Base-by-base conservation (phyloP, 2,797 vertebrate genomes). In the Sphenopsis melanotis region DNA sequence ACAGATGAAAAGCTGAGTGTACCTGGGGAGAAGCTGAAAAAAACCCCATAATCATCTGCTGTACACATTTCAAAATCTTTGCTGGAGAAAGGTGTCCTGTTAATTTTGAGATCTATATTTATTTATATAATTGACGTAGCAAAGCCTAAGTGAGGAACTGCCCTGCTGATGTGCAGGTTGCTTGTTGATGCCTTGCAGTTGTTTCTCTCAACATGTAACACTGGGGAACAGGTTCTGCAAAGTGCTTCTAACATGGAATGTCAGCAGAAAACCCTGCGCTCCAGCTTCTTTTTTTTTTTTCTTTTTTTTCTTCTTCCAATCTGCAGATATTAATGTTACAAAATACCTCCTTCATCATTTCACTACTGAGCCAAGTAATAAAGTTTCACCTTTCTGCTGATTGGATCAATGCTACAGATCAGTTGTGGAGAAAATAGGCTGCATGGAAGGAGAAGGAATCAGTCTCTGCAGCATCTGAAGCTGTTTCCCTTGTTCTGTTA, bases 221-320 rank as follows among this genome's bases (percentile, higher is more conserved):
- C 32, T 36, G 24, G 12, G 26, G 6, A 84, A 37, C 15, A 56
- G 21, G n/a, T 5, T 50, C 26, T 42, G 36, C 21, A 57, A 57
- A 65, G 17, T 18, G 13, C 37, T 87, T 20, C 22, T 39, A 60
- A 49, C 2, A 5, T 16, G 18, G 5, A 17, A 71, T 2, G 29
- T 56, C 36, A 34, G 29, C 29, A 64, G 36, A 66, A 88, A 77
- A 16, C 5, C 7, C 26, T 22, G 12, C 18, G 26, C 12, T 57
- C 17, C 11, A 34, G 2, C 0, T 2, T 11, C 32, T 65, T 5
- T 10, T 12, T 76, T 69, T 57, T 32, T 34, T 27, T 55, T 15
- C 3, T 14, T 36, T 76, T 77, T 56, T 22, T 44, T 24, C 8
- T 52, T 34, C 24, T 47, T 29, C 15, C 11, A 50, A 6, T 36